phyloP scores from a whole-genome alignment of 2,888 invertebrate species.

The Nomada lathburiana region DNA sequence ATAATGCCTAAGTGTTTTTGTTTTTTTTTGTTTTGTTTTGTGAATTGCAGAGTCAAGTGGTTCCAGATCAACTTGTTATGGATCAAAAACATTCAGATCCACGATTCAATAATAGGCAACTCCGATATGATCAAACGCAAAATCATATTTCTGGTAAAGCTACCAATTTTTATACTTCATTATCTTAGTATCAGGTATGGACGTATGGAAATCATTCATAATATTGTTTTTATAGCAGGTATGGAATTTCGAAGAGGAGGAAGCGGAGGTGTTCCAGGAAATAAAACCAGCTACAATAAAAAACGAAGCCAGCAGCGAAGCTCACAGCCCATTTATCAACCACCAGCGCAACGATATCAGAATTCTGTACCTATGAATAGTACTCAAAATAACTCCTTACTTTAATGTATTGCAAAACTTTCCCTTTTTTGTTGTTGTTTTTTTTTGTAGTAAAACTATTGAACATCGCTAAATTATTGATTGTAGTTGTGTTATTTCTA shows the following conservation, averaged over 20 bases:
- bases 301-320: conserved; percentile 79
- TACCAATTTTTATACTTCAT: neutral
- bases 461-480: conserved; percentile 52
- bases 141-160: conserved; percentile 76
- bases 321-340: conserved; percentile 82
- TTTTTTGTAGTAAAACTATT: conserved; percentile 60
- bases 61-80: conserved; percentile 65
- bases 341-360: conserved; percentile 80
- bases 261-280: conserved; percentile 69
- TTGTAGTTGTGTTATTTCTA: conserved; percentile 59
- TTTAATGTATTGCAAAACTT: conserved; percentile 67
- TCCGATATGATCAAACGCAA: conserved; percentile 79
- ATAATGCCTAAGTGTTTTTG: neutral
- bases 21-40: neutral
- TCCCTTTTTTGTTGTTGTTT: neutral
- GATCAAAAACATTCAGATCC: conserved; percentile 76
- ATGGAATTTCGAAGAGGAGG: conserved; percentile 80
- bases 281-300: conserved; percentile 72
- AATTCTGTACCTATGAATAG: conserved; percentile 64
- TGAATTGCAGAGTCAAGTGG: conserved; percentile 64
- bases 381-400: conserved; percentile 68
- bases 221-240: conserved; percentile 61
- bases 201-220: neutral
- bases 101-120: conserved; percentile 75
- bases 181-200: neutral